Conservation (phyloP, 2,113 vertebrate genomes). For the Sminthopsis crassicaudata region DNA sequence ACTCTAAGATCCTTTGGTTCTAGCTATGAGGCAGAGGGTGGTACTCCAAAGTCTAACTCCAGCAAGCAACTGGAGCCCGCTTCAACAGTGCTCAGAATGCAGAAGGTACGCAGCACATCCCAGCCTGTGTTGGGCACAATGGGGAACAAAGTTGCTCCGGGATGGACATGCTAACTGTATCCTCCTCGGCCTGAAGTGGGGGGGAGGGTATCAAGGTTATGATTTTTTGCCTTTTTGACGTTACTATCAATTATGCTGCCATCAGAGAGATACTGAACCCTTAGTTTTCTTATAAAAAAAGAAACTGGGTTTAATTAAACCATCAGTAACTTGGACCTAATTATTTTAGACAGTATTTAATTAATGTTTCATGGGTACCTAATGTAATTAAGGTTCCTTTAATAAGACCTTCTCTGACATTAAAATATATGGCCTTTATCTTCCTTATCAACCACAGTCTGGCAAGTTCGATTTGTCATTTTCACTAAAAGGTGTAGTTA, state of each 20-base stretch:
- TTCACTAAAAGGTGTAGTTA: slow-evolving; percentile 90
- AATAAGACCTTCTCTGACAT: slow-evolving; percentile 95
- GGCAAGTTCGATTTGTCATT: slow-evolving; percentile 96
- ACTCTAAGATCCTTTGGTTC: background rate
- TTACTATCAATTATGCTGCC: slow-evolving; percentile 95
- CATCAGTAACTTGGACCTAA: slow-evolving; percentile 95
- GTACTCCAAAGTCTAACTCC: background rate
- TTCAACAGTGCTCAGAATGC: background rate
- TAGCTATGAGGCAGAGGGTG: background rate
- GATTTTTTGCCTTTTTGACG: slow-evolving; percentile 86
- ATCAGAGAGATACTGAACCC: slow-evolving; percentile 86
- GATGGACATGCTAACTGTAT: slow-evolving; percentile 40
- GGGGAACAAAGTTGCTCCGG: slow-evolving; percentile 14
- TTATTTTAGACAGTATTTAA: slow-evolving; percentile 99
- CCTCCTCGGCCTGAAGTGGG: slow-evolving; percentile 66
- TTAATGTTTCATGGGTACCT: slow-evolving; percentile 98
- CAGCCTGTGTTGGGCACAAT: background rate
- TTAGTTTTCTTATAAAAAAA: slow-evolving; percentile 90
- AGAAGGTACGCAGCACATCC: background rate
- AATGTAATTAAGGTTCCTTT: slow-evolving; percentile 97
- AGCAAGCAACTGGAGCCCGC: background rate
- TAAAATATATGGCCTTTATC: slow-evolving; percentile 98
- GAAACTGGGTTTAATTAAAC: slow-evolving; percentile 95
- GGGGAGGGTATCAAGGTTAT: slow-evolving; percentile 90
- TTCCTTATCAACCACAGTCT: slow-evolving; percentile 92